These are phyloP conservation scores for Agonum fuliginosum DNA, from an alignment of 2,888 invertebrate genomes.

Conservation along the genomic window DNA sequence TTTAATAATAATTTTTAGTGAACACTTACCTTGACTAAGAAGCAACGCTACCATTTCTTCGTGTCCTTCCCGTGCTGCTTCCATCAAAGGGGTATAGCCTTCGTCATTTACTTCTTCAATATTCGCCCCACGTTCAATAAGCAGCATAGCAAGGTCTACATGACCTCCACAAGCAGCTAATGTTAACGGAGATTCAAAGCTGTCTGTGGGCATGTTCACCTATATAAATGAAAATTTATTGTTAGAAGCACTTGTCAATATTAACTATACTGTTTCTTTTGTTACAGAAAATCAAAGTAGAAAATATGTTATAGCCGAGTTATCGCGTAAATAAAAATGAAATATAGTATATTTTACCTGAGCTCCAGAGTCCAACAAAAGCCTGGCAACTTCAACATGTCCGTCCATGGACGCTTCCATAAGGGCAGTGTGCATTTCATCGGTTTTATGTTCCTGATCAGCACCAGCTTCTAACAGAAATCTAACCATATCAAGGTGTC, in stretches of 20 bases:
- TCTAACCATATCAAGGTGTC: slow-evolving; percentile 98
- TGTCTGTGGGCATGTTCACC: slow-evolving; percentile 99
- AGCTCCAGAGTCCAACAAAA: slow-evolving; percentile 96
- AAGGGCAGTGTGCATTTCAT: slow-evolving; percentile 99
- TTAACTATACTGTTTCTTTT: no score
- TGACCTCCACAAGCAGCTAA: slow-evolving; percentile 99
- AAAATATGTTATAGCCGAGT: background rate
- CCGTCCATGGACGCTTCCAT: slow-evolving; percentile 99
- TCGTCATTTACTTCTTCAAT: slow-evolving; percentile 99
- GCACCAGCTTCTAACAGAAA: slow-evolving; percentile 97
- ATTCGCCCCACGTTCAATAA: slow-evolving; percentile 97
- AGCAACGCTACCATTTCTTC: slow-evolving; percentile 98
- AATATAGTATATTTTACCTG: slow-evolving; percentile 85
- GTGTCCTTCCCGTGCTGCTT: slow-evolving; percentile 98
- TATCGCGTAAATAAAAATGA: background rate
- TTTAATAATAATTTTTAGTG: background rate
- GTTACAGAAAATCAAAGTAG: no score
- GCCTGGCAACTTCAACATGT: slow-evolving; percentile 96
- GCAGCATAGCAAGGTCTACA: slow-evolving; percentile 95
- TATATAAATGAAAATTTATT: slow-evolving; percentile 61
- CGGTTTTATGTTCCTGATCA: slow-evolving; percentile 98
- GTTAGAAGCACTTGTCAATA: background rate
- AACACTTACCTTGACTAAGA: slow-evolving; percentile 87
- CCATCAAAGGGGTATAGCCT: slow-evolving; percentile 99
- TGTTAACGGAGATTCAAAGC: slow-evolving; percentile 98